Percentiles rank a stretch among this genome's conserved stretches.
phyloP scores from a whole-genome alignment of 2,113 vertebrate genomes.

The Chaenocephalus aceratus region DNA sequence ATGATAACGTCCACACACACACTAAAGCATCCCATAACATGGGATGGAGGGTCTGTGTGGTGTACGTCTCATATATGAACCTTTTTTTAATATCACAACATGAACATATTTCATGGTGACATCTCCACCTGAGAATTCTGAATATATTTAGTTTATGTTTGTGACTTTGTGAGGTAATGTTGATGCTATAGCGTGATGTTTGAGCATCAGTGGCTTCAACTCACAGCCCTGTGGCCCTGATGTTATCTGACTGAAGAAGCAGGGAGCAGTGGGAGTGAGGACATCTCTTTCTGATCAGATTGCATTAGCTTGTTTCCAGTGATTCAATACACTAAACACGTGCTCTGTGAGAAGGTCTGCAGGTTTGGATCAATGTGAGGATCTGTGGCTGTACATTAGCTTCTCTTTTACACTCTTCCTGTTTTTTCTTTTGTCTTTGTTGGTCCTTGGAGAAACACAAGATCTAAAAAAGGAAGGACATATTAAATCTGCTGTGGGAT shows the following conservation, averaged over 20 bases:
- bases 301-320: conserved; percentile 36
- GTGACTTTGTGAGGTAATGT: conserved; percentile 1
- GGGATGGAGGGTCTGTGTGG: conserved; percentile 1
- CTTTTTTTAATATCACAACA: neutral
- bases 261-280: neutral
- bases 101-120: conserved; percentile 1
- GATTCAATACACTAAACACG: no score
- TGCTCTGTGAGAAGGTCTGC: neutral
- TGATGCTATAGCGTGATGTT: conserved; percentile 50
- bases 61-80: neutral
- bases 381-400: conserved; percentile 5
- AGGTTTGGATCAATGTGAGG: conserved; percentile 1
- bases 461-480: neutral
- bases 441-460: neutral
- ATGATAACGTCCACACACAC: conserved; percentile 38
- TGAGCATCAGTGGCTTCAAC: conserved; percentile 43
- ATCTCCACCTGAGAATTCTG: neutral
- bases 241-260: conserved; percentile 46
- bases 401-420: neutral
- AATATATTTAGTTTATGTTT: neutral
- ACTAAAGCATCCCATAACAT: conserved; percentile 22
- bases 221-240: conserved; percentile 45
- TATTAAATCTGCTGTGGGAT: neutral
- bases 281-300: conserved; percentile 40
- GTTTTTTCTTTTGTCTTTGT: neutral